phyloP scores from a whole-genome alignment of 1,140 invertebrate species.

The Trypoxylus dichotomus region DNA sequence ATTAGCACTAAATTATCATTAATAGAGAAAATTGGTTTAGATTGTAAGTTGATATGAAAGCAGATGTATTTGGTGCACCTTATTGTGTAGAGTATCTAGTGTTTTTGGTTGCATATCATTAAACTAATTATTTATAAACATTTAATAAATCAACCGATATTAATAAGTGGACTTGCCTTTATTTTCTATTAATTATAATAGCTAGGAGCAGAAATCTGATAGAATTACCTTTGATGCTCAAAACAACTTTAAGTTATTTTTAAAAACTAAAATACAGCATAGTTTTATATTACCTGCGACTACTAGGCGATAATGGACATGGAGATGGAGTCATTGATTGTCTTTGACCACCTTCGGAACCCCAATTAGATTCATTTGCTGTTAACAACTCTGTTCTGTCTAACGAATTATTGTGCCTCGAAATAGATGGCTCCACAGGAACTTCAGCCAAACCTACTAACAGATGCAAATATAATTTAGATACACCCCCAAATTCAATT shows the following conservation, averaged over 20 bases:
- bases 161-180: no score
- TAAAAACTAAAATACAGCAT: not conserved
- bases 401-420: constrained; percentile 62
- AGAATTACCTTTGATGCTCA: not conserved
- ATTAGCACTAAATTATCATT: no score
- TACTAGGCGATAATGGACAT: constrained; percentile 50
- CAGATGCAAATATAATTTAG: constrained; percentile 1
- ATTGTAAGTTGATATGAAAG: no score
- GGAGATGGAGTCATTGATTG: constrained; percentile 55
- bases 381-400: constrained; percentile 56
- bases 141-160: no score
- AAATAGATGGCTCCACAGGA: constrained; percentile 70
- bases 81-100: no score
- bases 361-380: constrained; percentile 56
- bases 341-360: constrained; percentile 51
- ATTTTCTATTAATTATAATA: no score
- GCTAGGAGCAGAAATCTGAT: no score
- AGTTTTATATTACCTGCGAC: constrained; percentile 45
- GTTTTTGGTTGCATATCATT: no score
- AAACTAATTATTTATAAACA: no score
- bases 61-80: no score
- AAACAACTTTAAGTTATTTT: constrained; percentile 12
- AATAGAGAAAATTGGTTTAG: no score
- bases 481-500: not conserved
- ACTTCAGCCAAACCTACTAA: constrained; percentile 74